These are phyloP conservation scores for Aphidius ervi DNA, from an alignment of 1,140 invertebrate species.

Conservation along the genomic window DNA sequence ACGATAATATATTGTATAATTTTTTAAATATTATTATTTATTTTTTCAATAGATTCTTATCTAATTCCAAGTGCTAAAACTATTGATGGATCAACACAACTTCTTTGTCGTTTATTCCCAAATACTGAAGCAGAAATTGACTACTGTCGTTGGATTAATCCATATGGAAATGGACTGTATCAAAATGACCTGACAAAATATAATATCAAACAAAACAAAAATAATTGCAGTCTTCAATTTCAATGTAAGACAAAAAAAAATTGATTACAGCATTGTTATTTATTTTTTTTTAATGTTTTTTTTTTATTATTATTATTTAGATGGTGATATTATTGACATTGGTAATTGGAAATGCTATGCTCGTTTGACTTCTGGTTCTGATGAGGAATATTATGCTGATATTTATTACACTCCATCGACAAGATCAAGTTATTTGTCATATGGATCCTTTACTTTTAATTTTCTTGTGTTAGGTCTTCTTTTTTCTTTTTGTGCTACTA, in stretches of 20 bases:
- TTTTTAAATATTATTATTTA: not conserved
- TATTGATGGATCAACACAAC: constrained; percentile 13
- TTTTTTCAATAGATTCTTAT: constrained; percentile 32
- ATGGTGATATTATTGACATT: not conserved
- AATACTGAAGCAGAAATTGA: constrained; percentile 32
- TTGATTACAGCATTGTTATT: too few species aligned
- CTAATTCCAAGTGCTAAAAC: constrained; percentile 29
- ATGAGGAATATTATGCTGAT: constrained; percentile 8
- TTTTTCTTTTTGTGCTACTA: too few species aligned
- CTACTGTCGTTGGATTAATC: constrained; percentile 46
- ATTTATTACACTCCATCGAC: not conserved
- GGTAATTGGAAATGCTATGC: constrained; percentile 18
- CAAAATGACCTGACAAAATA: constrained; percentile 32
- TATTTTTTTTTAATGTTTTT: not conserved
- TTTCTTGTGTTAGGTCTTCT: too few species aligned
- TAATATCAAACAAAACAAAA: constrained; percentile 23
- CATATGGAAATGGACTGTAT: constrained; percentile 37
- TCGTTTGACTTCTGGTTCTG: constrained; percentile 1
- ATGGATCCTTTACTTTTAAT: too few species aligned
- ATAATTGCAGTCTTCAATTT: constrained; percentile 36
- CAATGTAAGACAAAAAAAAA: constrained; percentile 30
- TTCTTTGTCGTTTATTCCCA: constrained; percentile 32
- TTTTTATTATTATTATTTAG: constrained; percentile 5
- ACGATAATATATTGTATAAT: too few species aligned
- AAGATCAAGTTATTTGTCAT: too few species aligned